A percentile compares a stretch with the other conserved stretches of the same genome.
phyloP scores from a whole-genome alignment of 2,113 vertebrate species.

The Otis tarda region DNA sequence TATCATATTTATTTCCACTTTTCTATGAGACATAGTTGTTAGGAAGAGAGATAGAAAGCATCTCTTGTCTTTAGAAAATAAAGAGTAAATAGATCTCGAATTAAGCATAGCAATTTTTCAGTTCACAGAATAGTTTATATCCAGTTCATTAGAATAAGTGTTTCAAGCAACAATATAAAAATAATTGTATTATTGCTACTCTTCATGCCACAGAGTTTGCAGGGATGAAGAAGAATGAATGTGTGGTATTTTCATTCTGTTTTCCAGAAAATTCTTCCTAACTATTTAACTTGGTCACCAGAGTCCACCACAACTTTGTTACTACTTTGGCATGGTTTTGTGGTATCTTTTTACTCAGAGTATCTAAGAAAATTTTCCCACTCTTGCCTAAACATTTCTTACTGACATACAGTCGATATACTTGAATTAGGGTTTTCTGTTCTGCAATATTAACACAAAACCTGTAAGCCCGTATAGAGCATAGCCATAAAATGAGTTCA shows the following conservation, averaged over 20 bases:
- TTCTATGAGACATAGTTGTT: background rate
- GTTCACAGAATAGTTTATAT: background rate
- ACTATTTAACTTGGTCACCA: background rate
- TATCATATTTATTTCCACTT: background rate
- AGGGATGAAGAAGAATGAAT: background rate
- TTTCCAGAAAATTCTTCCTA: background rate
- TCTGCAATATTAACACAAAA: background rate
- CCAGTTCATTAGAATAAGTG: background rate
- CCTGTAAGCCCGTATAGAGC: background rate
- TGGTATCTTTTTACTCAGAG: background rate
- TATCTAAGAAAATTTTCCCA: background rate
- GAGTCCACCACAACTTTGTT: background rate
- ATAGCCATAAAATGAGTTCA: background rate
- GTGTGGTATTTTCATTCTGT: background rate
- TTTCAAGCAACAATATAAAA: background rate
- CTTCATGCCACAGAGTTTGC: background rate
- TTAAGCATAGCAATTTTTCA: background rate
- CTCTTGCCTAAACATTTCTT: background rate
- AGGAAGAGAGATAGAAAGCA: background rate
- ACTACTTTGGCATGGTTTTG: background rate
- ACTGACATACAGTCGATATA: fast-evolving
- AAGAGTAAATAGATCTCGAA: background rate
- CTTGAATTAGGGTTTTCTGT: background rate
- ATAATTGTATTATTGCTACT: background rate
- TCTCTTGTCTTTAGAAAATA: background rate